A percentile compares a stretch with the other conserved stretches of the same genome.
These are phyloP conservation scores for Chaunax sp. DNA, from an alignment of 2,797 vertebrate genomes.

Conservation along the genomic window DNA sequence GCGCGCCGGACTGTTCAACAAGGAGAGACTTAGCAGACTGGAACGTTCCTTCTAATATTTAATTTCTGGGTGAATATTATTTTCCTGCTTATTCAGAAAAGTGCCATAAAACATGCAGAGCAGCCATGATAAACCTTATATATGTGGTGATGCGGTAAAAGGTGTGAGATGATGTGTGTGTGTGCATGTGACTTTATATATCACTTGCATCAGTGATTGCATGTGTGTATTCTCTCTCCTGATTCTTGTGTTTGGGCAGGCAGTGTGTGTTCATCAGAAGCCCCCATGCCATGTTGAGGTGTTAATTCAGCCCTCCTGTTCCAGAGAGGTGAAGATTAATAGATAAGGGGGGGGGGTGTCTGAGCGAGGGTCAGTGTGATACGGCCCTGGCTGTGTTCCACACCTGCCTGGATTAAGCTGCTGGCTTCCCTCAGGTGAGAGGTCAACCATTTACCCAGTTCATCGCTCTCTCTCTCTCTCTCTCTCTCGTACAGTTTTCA, in stretches of 20 bases:
- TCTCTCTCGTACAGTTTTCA: too few species aligned
- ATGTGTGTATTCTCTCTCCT: slow-evolving; percentile 28
- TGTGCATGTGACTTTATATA: slow-evolving; percentile 8
- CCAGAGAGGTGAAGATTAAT: slow-evolving; percentile 98
- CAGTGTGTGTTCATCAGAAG: slow-evolving; percentile 92
- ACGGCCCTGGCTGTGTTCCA: slow-evolving; percentile 93
- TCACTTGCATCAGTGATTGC: neutral
- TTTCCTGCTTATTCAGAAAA: slow-evolving; percentile 59
- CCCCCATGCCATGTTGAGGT: slow-evolving; percentile 88
- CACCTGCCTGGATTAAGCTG: slow-evolving; percentile 98
- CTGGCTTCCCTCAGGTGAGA: slow-evolving; percentile 90
- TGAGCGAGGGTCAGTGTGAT: slow-evolving; percentile 92
- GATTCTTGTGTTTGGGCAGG: slow-evolving; percentile 84
- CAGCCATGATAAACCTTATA: slow-evolving; percentile 35
- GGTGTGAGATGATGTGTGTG: slow-evolving; percentile 6
- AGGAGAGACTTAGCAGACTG: slow-evolving; percentile 23
- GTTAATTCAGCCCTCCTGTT: slow-evolving; percentile 94
- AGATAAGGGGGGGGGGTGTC: slow-evolving; percentile 91
- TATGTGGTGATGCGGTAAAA: slow-evolving; percentile 22
- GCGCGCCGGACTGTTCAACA: slow-evolving; percentile 8
- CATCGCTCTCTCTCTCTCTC: slow-evolving; percentile 89
- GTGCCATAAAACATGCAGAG: slow-evolving; percentile 47
- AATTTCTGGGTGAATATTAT: slow-evolving; percentile 58
- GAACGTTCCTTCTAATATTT: slow-evolving; percentile 50
- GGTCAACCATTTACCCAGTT: slow-evolving; percentile 97